phyloP scores from a whole-genome alignment of 2,888 invertebrate genomes.

The Pammene aurita region DNA sequence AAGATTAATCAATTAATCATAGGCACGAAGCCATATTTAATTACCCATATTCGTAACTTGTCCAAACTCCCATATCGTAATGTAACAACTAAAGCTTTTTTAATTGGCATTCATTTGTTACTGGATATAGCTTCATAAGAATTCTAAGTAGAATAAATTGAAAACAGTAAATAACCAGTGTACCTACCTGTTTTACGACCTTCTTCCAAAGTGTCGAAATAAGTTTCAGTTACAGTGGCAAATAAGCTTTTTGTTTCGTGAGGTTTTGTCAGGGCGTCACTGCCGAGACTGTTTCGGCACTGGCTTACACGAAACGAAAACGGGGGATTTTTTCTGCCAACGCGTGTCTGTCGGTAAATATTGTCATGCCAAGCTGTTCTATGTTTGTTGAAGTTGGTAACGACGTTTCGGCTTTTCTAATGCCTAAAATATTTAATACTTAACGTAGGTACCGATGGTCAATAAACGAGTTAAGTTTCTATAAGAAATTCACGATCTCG shows the following conservation, averaged over 20 bases:
- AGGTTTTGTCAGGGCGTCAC: constrained; percentile 11
- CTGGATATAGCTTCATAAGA: constrained; percentile 16
- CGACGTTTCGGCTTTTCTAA: not conserved
- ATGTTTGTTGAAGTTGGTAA: not conserved
- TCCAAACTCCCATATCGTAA: not conserved
- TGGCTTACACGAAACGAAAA: constrained; percentile 24
- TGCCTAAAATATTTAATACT: not conserved
- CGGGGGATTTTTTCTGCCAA: constrained; percentile 7
- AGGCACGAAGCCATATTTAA: too few relatives aligned
- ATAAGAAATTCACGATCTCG: too few relatives aligned
- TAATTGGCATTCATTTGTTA: constrained; percentile 20
- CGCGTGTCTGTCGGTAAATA: constrained; percentile 15
- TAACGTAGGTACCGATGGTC: too few relatives aligned
- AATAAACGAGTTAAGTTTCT: too few relatives aligned
- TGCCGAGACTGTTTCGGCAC: constrained; percentile 22
- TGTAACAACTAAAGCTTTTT: not conserved
- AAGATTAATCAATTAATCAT: too few relatives aligned
- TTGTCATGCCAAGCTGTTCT: constrained; percentile 3
- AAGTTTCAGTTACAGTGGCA: not conserved
- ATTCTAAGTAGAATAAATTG: constrained; percentile 26
- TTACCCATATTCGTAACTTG: not conserved
- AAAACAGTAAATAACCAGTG: constrained; percentile 30
- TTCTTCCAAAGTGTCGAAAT: constrained; percentile 3
- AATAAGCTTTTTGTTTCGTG: constrained; percentile 7
- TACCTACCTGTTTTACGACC: not conserved